A percentile compares a stretch with the other conserved stretches of the same genome.
phyloP scores from a whole-genome alignment of 2,113 vertebrate species.

The Stomatorhinus ivindoensis region DNA sequence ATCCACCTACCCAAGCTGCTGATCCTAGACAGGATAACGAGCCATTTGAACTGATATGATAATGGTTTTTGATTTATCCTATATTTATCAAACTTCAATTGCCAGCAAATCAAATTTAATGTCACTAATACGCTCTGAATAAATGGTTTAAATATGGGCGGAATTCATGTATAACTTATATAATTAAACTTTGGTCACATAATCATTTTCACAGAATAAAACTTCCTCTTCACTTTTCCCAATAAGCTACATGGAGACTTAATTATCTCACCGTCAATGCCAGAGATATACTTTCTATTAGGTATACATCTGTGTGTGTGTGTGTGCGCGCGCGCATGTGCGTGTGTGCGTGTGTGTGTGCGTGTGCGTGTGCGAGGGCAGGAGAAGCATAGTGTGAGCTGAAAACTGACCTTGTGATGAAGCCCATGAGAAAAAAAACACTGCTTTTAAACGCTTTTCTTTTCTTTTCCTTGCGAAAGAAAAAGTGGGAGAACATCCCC shows the following conservation, averaged over 20 bases:
- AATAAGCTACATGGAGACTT: background rate
- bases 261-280: background rate
- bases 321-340: background rate
- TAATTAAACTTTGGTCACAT: background rate
- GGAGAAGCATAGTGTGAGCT: background rate
- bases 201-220: background rate
- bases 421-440: background rate
- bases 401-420: background rate
- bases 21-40: background rate
- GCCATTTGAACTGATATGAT: background rate
- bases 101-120: background rate
- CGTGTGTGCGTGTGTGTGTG: constrained; percentile 31
- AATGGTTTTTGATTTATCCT: no score
- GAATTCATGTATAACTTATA: background rate
- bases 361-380: constrained; percentile 26
- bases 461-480: background rate
- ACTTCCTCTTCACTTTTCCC: background rate
- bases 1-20: background rate
- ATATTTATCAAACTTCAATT: background rate
- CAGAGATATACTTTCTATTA: background rate
- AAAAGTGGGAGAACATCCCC: background rate
- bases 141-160: background rate
- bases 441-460: background rate
- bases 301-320: background rate
- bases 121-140: background rate